Percentiles rank a stretch among this genome's conserved stretches.
Evolutionary conservation across 2,888 invertebrate genomes (phyloP).

Genomic region (Synergus gifuensis): DNA sequence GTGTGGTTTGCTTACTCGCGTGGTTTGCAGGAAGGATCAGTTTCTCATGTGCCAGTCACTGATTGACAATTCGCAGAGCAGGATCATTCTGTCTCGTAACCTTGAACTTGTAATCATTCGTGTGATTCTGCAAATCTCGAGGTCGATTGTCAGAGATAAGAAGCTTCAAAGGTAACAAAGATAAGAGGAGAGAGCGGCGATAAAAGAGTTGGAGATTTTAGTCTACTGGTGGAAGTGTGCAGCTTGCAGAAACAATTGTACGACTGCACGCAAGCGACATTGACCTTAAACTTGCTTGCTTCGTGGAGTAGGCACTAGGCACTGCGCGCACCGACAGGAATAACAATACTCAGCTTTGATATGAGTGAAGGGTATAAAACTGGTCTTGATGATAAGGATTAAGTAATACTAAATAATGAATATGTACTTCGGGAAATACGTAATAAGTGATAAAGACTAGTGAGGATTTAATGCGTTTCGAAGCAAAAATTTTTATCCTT

Average conservation of each 20-base stretch:
- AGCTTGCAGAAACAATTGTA: constrained; percentile 1
- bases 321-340: constrained; percentile 26
- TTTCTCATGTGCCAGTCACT: neutral
- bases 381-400: constrained; percentile 21
- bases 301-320: neutral
- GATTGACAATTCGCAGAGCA: neutral
- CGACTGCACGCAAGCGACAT: constrained; percentile 26
- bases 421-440: no score
- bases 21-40: neutral
- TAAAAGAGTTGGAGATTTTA: neutral
- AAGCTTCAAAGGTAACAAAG: constrained; percentile 2
- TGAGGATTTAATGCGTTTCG: neutral
- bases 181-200: neutral
- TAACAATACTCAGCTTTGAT: constrained; percentile 11
- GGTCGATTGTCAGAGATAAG: neutral
- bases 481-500: no score
- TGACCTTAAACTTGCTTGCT: constrained; percentile 40
- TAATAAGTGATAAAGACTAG: constrained; percentile 10
- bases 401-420: neutral
- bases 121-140: neutral
- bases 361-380: constrained; percentile 22
- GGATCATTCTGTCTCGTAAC: constrained; percentile 14
- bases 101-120: constrained; percentile 9
- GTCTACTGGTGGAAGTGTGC: neutral
- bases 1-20: no score